A percentile compares a stretch with the other conserved stretches of the same genome.
Conservation (phyloP, 2,797 vertebrate genomes). For the Trichosurus vulpecula region DNA sequence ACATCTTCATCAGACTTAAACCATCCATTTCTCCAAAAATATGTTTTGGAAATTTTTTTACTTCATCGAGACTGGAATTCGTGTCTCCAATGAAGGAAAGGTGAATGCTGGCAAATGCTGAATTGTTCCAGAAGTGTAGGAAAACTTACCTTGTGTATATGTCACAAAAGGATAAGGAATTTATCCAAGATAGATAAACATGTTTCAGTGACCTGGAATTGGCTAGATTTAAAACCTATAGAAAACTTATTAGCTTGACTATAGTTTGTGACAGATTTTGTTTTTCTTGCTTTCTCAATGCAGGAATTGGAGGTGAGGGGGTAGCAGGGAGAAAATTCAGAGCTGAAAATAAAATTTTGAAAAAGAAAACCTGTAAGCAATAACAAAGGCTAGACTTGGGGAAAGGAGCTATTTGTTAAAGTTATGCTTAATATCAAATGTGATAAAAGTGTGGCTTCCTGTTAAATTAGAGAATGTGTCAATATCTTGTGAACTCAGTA, state of each 20-base stretch:
- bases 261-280: neutral
- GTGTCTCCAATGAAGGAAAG: neutral
- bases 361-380: neutral
- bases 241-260: neutral
- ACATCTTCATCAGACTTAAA: neutral
- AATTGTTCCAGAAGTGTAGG: neutral
- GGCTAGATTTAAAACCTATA: neutral
- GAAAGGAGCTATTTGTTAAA: neutral
- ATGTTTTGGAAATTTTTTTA: neutral
- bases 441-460: neutral
- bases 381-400: neutral
- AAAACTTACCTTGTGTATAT: neutral
- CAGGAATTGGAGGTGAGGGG: neutral
- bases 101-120: neutral
- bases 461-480: neutral
- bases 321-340: neutral
- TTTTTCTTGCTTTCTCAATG: neutral
- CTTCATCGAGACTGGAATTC: neutral
- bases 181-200: neutral
- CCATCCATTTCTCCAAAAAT: neutral
- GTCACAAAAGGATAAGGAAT: neutral
- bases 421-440: neutral
- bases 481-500: neutral
- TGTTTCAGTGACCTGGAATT: neutral
- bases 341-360: neutral